Percentiles rank a stretch among this genome's conserved stretches.
These are phyloP conservation scores for Prosopocoilus inquinatus DNA, from an alignment of 2,888 invertebrate species.

Conservation along the genomic window DNA sequence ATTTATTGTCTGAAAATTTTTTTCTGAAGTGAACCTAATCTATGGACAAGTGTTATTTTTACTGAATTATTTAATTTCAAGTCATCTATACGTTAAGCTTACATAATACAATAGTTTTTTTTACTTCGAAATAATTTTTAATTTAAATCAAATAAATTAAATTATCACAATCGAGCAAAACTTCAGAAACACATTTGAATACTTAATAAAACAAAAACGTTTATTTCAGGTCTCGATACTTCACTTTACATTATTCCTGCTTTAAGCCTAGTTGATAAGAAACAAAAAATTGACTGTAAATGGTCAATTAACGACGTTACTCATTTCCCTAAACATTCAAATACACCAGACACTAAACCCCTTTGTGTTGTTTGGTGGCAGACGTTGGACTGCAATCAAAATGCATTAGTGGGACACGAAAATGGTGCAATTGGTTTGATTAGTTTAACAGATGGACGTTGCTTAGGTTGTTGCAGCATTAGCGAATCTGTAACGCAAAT, in stretches of 20 bases:
- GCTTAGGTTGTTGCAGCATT: slow-evolving; percentile 66
- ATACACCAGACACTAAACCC: slow-evolving; percentile 52
- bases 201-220: background rate
- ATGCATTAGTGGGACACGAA: slow-evolving; percentile 70
- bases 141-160: too few relatives aligned
- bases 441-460: slow-evolving; percentile 67
- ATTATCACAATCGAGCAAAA: too few relatives aligned
- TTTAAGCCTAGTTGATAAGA: slow-evolving; percentile 57
- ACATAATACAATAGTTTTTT: too few relatives aligned
- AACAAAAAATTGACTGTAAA: slow-evolving; percentile 55
- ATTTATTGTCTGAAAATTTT: too few relatives aligned
- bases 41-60: too few relatives aligned
- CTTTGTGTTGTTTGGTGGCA: slow-evolving; percentile 75
- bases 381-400: slow-evolving; percentile 68
- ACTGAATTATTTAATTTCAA: too few relatives aligned
- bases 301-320: slow-evolving; percentile 61
- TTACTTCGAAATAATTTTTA: too few relatives aligned
- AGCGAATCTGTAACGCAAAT: slow-evolving; percentile 62
- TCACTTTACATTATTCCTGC: slow-evolving; percentile 63
- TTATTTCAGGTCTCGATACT: slow-evolving; percentile 54
- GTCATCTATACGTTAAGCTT: too few relatives aligned
- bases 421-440: slow-evolving; percentile 60
- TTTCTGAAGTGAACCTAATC: too few relatives aligned
- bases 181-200: slow-evolving; percentile 9
- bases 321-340: slow-evolving; percentile 47